A percentile compares a stretch with the other conserved stretches of the same genome.
These are phyloP conservation scores for Oceanodroma tethys DNA, from an alignment of 2,113 vertebrate genomes.

Conservation along the genomic window DNA sequence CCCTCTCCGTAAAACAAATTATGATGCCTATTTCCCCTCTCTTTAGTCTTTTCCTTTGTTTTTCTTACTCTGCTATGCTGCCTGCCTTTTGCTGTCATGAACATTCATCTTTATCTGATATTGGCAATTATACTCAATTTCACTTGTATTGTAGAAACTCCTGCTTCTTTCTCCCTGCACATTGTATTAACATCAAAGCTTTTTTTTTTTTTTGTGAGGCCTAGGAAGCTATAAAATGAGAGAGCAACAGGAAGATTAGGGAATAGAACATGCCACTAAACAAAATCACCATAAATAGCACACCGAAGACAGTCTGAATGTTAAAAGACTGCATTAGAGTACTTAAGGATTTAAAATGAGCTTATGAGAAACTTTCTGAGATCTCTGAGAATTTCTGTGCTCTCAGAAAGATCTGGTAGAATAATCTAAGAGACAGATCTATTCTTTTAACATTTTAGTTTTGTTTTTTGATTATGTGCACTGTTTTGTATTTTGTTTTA, in stretches of 20 bases:
- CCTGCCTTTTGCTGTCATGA: neutral
- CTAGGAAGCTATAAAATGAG: neutral
- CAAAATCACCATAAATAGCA: neutral
- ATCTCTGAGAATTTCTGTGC: neutral
- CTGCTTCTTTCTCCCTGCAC: neutral
- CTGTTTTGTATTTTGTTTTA: neutral
- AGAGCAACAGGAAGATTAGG: neutral
- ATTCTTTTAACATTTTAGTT: neutral
- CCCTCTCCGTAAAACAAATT: neutral
- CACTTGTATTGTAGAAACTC: neutral
- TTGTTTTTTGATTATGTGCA: neutral
- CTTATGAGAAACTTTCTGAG: neutral
- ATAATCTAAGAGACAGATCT: neutral
- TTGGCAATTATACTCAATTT: neutral
- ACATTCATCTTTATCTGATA: neutral
- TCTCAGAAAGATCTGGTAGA: neutral
- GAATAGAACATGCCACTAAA: neutral
- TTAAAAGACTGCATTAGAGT: neutral
- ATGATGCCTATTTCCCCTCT: neutral
- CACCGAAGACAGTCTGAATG: neutral
- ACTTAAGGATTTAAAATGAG: neutral
- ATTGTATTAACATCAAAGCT: neutral
- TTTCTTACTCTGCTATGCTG: neutral
- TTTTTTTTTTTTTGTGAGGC: neutral
- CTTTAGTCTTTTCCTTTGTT: neutral